Conservation (phyloP, 2,888 invertebrate genomes). For the Camptogramma bilineatum region DNA sequence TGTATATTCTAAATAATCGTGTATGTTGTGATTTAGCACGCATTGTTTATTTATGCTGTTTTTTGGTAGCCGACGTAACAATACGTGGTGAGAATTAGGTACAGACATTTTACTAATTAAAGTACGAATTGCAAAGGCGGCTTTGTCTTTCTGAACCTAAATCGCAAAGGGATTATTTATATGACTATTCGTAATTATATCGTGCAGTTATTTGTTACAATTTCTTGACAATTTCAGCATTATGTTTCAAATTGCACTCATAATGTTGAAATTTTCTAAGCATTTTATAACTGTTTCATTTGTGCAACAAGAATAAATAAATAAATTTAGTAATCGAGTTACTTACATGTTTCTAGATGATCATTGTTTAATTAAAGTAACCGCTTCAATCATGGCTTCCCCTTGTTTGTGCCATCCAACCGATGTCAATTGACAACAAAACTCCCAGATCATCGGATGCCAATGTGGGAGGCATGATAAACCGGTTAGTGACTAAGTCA, state of each 20-base stretch:
- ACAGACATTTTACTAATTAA: background rate
- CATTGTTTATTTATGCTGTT: background rate
- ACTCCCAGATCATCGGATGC: background rate
- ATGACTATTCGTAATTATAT: background rate
- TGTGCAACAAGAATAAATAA: too few species aligned
- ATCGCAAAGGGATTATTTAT: background rate
- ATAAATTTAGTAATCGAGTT: too few species aligned
- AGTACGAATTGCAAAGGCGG: background rate
- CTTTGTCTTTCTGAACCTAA: background rate
- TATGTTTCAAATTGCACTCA: background rate
- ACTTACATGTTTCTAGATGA: background rate
- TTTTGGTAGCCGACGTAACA: constrained; percentile 2
- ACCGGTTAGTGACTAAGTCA: constrained; percentile 25
- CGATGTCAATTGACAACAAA: background rate
- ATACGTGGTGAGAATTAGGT: constrained; percentile 19
- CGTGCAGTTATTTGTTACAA: background rate
- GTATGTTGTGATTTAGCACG: background rate
- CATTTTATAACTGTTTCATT: too few species aligned
- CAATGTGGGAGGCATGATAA: constrained; percentile 12
- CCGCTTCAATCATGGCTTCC: background rate
- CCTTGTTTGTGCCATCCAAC: background rate
- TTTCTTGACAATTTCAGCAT: background rate
- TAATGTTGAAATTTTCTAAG: too few species aligned
- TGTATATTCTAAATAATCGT: background rate
- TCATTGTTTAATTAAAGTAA: background rate